Evolutionary conservation across 1,140 invertebrate genomes (phyloP).

Genomic region (Lysiphlebus fabarum): DNA sequence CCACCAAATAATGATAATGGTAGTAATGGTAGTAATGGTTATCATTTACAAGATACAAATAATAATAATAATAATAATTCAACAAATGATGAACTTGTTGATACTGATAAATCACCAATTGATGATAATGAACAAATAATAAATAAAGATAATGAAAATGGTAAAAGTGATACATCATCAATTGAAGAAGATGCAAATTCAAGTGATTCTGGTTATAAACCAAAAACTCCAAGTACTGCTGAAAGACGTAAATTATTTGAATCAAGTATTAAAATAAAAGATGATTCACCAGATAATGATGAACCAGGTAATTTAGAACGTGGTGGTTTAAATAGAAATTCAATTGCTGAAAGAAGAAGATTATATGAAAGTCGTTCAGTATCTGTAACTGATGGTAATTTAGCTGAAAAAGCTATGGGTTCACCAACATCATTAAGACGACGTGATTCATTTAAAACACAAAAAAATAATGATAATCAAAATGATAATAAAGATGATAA

Average conservation of each 20-base stretch:
- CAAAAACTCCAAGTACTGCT: slow-evolving; percentile 72
- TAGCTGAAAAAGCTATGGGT: slow-evolving; percentile 63
- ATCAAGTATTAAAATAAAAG: slow-evolving; percentile 47
- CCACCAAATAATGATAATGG: slow-evolving; percentile 52
- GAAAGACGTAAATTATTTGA: slow-evolving; percentile 71
- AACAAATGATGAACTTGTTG: slow-evolving; percentile 28
- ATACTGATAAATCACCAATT: slow-evolving; percentile 42
- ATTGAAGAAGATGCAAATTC: slow-evolving; percentile 63
- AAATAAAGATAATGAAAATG: slow-evolving; percentile 53
- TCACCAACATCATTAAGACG: slow-evolving; percentile 69
- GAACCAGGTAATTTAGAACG: slow-evolving; percentile 57
- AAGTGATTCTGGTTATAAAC: slow-evolving; percentile 61
- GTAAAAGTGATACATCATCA: slow-evolving; percentile 62
- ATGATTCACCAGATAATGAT: slow-evolving; percentile 51
- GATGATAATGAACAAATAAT: slow-evolving; percentile 36
- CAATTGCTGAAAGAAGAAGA: slow-evolving; percentile 74
- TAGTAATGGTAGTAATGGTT: slow-evolving; percentile 41
- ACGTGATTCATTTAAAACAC: slow-evolving; percentile 62
- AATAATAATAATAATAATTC: slow-evolving; percentile 33
- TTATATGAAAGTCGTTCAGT: slow-evolving; percentile 71
- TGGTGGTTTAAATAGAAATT: slow-evolving; percentile 61
- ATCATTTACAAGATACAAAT: slow-evolving; percentile 28
- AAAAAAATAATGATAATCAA: slow-evolving; percentile 26
- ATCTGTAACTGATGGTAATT: slow-evolving; percentile 58
- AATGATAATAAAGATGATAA: slow-evolving; percentile 59